Evolutionary conservation across 2,888 invertebrate genomes (phyloP).

Genomic region (Melanotus villosus): DNA sequence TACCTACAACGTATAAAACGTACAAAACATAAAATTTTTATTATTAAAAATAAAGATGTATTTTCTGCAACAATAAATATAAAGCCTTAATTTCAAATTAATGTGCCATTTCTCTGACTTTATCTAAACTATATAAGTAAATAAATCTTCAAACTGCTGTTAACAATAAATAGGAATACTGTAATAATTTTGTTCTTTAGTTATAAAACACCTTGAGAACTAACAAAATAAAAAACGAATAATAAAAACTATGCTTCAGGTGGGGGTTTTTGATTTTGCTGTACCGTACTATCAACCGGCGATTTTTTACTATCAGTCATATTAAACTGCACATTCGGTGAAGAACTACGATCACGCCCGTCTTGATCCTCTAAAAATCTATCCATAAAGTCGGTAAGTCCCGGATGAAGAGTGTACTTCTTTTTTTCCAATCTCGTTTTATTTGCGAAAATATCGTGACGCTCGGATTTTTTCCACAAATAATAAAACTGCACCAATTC

Average conservation of each 20-base stretch:
- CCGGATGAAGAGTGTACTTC: conserved; percentile 92
- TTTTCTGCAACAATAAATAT: conserved; percentile 38
- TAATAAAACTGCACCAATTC: conserved; percentile 97
- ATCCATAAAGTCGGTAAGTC: conserved; percentile 95
- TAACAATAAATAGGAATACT: conserved; percentile 14
- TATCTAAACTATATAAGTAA: background rate
- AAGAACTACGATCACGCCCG: conserved; percentile 78
- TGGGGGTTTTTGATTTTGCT: conserved; percentile 51
- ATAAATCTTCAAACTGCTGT: background rate
- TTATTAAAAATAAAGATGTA: conserved; percentile 24
- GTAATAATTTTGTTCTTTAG: background rate
- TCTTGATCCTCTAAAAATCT: conserved; percentile 91
- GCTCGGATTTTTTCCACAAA: conserved; percentile 98
- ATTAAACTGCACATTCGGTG: conserved; percentile 75
- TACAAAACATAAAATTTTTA: conserved; percentile 3
- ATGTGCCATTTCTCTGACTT: background rate
- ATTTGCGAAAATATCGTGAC: conserved; percentile 93
- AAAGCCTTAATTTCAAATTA: conserved; percentile 26
- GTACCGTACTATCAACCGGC: conserved; percentile 45
- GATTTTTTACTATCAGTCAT: conserved; percentile 51
- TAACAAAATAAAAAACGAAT: conserved; percentile 20
- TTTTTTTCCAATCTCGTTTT: conserved; percentile 92
- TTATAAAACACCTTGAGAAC: conserved; percentile 11
- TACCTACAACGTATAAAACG: background rate
- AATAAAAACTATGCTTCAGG: conserved; percentile 54